Conservation (phyloP, 1,140 invertebrate genomes). For the Eurosta solidaginis region DNA sequence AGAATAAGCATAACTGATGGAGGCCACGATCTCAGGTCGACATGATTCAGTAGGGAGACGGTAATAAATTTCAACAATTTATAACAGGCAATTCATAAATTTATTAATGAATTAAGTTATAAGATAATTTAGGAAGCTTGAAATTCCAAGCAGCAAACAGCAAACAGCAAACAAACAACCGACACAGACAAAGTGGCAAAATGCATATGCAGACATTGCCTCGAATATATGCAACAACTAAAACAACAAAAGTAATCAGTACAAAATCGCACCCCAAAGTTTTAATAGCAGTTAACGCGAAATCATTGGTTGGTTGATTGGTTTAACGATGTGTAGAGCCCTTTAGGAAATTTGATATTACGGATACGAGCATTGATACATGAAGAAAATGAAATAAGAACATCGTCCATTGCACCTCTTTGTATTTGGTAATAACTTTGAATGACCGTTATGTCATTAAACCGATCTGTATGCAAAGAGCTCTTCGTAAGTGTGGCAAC, state of each 20-base stretch:
- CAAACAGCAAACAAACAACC: slow-evolving; percentile 8
- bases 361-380: too few relatives aligned
- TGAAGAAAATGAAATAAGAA: too few relatives aligned
- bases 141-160: background rate
- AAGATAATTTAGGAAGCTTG: slow-evolving; percentile 50
- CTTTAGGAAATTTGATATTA: background rate
- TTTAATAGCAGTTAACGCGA: background rate
- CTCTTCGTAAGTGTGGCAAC: too few relatives aligned
- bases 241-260: too few relatives aligned
- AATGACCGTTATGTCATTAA: too few relatives aligned
- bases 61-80: slow-evolving; percentile 56
- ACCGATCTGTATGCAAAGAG: too few relatives aligned
- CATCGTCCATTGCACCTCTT: too few relatives aligned
- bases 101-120: slow-evolving; percentile 60
- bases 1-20: background rate
- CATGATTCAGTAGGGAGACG: slow-evolving; percentile 29
- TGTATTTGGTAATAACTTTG: too few relatives aligned
- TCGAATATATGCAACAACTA: slow-evolving; percentile 27
- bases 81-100: slow-evolving; percentile 57
- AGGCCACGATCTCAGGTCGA: slow-evolving; percentile 12
- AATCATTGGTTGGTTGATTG: background rate
- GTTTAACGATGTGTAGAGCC: background rate
- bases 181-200: slow-evolving; percentile 22
- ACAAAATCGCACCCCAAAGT: too few relatives aligned
- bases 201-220: slow-evolving; percentile 25